Evolutionary conservation across 2,888 invertebrate species (phyloP).

Genomic region (Xestia rhomboidea): DNA sequence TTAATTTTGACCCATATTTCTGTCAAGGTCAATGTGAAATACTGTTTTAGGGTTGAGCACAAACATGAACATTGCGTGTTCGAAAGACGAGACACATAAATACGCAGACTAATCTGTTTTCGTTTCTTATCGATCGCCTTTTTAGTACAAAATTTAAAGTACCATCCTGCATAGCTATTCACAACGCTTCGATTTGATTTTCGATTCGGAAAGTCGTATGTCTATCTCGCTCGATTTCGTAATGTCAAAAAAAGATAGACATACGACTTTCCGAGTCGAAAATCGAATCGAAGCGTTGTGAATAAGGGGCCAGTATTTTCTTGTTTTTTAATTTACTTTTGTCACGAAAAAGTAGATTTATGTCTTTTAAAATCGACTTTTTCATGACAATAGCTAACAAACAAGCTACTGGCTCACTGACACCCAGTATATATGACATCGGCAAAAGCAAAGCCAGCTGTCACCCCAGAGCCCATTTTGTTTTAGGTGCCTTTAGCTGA

Average conservation of each 20-base stretch:
- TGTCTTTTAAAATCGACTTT: neutral
- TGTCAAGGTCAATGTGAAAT: slow-evolving; percentile 8
- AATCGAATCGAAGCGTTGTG: too few relatives aligned
- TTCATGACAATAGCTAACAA: neutral
- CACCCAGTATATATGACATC: neutral
- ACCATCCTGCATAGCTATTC: too few relatives aligned
- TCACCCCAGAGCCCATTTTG: slow-evolving; percentile 17
- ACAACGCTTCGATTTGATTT: too few relatives aligned
- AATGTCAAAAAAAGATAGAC: too few relatives aligned
- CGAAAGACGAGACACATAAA: slow-evolving; percentile 25
- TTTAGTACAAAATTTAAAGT: neutral
- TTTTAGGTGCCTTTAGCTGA: neutral
- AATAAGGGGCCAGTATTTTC: too few relatives aligned
- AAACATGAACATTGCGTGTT: slow-evolving; percentile 31
- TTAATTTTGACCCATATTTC: slow-evolving; percentile 17
- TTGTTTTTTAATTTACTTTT: neutral
- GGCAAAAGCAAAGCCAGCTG: neutral
- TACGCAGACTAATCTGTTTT: neutral
- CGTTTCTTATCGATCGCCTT: neutral
- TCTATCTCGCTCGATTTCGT: too few relatives aligned
- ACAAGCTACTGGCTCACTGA: neutral
- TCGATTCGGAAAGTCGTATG: too few relatives aligned
- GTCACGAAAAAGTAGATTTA: neutral
- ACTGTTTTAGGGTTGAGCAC: slow-evolving; percentile 24
- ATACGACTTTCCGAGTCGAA: too few relatives aligned